Conservation (phyloP, 2,888 invertebrate species). For the Dorcus parallelipipedus region DNA sequence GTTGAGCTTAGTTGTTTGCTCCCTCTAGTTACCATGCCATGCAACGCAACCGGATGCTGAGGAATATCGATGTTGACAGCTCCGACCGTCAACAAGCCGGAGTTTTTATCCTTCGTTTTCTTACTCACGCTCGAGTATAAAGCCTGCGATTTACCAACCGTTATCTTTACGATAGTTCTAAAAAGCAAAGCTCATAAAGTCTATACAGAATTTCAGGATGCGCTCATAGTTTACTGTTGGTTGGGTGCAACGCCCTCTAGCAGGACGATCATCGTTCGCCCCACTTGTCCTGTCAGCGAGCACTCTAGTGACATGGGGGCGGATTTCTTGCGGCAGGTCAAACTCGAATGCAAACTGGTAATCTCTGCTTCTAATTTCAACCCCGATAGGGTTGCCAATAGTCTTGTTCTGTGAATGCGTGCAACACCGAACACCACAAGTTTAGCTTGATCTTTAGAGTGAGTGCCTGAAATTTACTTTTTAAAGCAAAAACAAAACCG, state of each 20-base stretch:
- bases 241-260: slow-evolving; percentile 87
- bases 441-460: slow-evolving; percentile 64
- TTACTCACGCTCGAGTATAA: slow-evolving; percentile 82
- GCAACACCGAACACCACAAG: slow-evolving; percentile 80
- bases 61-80: slow-evolving; percentile 93
- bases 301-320: slow-evolving; percentile 69
- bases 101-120: slow-evolving; percentile 73
- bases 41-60: slow-evolving; percentile 95
- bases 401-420: slow-evolving; percentile 79
- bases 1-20: slow-evolving; percentile 91
- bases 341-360: slow-evolving; percentile 84
- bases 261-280: slow-evolving; percentile 86
- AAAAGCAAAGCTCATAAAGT: slow-evolving; percentile 14
- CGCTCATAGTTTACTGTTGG: slow-evolving; percentile 66
- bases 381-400: slow-evolving; percentile 88
- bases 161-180: slow-evolving; percentile 90
- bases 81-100: slow-evolving; percentile 80
- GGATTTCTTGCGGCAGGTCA: slow-evolving; percentile 86
- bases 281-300: slow-evolving; percentile 85
- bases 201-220: background rate
- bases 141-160: slow-evolving; percentile 88
- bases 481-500: background rate
- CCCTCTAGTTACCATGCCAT: slow-evolving; percentile 96
- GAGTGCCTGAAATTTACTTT: slow-evolving; percentile 23
- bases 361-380: slow-evolving; percentile 93